Base-by-base conservation (phyloP, 2,797 vertebrate species). In the Pagetopsis macropterus region DNA sequence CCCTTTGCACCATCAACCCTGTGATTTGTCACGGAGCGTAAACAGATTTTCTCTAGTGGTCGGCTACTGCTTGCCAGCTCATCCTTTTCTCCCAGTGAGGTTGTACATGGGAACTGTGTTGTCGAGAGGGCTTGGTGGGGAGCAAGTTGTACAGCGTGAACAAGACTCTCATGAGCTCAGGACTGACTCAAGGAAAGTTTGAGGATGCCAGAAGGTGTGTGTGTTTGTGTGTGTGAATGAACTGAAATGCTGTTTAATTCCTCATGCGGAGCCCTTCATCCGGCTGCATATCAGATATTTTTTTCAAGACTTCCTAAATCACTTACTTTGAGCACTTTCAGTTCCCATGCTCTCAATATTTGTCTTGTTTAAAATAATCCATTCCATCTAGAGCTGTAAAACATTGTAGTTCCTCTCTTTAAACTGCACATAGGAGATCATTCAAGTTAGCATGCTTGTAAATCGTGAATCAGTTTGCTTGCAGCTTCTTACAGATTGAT, bases 181-280 rank as follows among this genome's bases (percentile, higher is more conserved):
- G 27, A 72, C 74, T 89, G 86, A 93, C 79, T 92, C 86, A 90
- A 89, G 91, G 92, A 91, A 91, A 91, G 72, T 83, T 78, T 57
- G 14, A 48, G 49, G 64, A 68, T 70, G 87, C 87, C 88, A 90
- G 56, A 72, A 75, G 63, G 55, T 43, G 49, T 48, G 46, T 75
- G 57, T 68, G 55, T 70, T 55, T 71, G 37, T 56, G 27, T 70
- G 65, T 66, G 59, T 65, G 61, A 70, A 57, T 76, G 65, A 84
- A 79, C 51, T 74, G 64, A 74, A 84, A 76, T 60, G 65, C 73
- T 48, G 41, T 86, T 70, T 67, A 80, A 77, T 70, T 79, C 68
- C 72, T 80, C 41, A 58, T 65, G 71, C 70, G 55, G 83, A 76
- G 56, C 54, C 16, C 3, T 65, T 77, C 62, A 75, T 84, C 75